phyloP scores from a whole-genome alignment of 2,113 vertebrate genomes.

The Barbus barbus region DNA sequence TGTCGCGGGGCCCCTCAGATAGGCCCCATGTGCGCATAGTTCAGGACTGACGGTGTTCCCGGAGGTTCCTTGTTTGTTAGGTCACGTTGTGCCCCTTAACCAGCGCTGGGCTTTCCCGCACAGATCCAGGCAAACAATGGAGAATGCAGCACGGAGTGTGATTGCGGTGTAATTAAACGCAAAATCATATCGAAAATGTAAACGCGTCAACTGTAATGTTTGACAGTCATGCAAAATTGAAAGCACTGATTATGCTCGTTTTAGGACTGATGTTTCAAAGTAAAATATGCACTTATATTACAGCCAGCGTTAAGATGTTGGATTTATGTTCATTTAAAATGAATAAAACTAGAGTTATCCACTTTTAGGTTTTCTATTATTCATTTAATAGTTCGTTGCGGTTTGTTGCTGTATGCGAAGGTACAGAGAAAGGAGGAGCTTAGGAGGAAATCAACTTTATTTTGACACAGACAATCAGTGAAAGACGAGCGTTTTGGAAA shows the following conservation, averaged over 20 bases:
- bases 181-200: background rate
- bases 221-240: background rate
- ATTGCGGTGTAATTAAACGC: background rate
- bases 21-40: slow-evolving; percentile 68
- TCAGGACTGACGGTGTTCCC: slow-evolving; percentile 87
- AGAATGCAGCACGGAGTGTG: slow-evolving; percentile 27
- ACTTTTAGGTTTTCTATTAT: background rate
- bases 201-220: background rate
- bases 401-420: background rate
- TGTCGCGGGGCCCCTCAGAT: slow-evolving; percentile 49
- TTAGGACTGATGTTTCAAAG: background rate
- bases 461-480: background rate
- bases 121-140: slow-evolving; percentile 56
- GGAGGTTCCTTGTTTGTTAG: slow-evolving; percentile 90
- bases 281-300: background rate
- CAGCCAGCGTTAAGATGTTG: too few species aligned
- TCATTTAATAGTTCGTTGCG: background rate
- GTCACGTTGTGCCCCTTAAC: slow-evolving; percentile 82
- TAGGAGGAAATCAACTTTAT: background rate
- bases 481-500: background rate
- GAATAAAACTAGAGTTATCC: background rate
- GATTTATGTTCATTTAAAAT: background rate
- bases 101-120: slow-evolving; percentile 81
- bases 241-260: background rate
- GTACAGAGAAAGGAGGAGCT: background rate